Conservation (phyloP, 2,888 invertebrate species). For the Dioctria linearis region DNA sequence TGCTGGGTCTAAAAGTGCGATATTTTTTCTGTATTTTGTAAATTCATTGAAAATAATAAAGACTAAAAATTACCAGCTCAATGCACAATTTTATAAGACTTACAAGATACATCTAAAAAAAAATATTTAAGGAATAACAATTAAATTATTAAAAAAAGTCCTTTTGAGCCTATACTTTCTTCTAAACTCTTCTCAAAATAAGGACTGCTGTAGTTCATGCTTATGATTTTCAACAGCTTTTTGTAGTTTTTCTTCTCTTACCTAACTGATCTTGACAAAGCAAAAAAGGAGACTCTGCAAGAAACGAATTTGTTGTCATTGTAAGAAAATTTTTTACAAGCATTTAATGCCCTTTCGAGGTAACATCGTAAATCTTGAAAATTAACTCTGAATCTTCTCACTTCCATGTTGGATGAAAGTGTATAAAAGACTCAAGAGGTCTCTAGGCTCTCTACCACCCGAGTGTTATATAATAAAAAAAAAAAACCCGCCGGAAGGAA, state of each 20-base stretch:
- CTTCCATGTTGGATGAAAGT: conserved; percentile 22
- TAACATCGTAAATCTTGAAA: conserved; percentile 56
- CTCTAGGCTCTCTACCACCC: conserved; percentile 30
- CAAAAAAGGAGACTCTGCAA: conserved; percentile 1
- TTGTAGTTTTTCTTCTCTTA: conserved; percentile 15
- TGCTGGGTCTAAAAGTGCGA: too few relatives aligned
- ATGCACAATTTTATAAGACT: too few relatives aligned
- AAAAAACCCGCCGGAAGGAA: conserved; percentile 30
- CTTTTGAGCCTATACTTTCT: too few relatives aligned
- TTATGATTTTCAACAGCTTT: conserved; percentile 32
- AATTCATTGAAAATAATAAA: too few relatives aligned
- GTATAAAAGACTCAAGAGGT: conserved; percentile 45
- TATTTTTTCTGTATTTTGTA: too few relatives aligned
- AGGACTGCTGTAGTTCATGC: neutral
- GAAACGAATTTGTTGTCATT: conserved; percentile 39
- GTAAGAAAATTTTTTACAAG: conserved; percentile 54
- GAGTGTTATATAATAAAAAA: conserved; percentile 14
- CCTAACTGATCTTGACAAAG: conserved; percentile 15
- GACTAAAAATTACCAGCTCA: too few relatives aligned
- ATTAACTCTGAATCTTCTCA: conserved; percentile 54
- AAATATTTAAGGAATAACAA: too few relatives aligned
- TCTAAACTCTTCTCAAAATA: neutral
- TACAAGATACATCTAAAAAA: too few relatives aligned
- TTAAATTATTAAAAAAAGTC: too few relatives aligned
- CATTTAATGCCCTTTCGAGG: conserved; percentile 57